A percentile compares a stretch with the other conserved stretches of the same genome.
phyloP scores from a whole-genome alignment of 2,113 vertebrate species.

The Protomyctophum bolini region DNA sequence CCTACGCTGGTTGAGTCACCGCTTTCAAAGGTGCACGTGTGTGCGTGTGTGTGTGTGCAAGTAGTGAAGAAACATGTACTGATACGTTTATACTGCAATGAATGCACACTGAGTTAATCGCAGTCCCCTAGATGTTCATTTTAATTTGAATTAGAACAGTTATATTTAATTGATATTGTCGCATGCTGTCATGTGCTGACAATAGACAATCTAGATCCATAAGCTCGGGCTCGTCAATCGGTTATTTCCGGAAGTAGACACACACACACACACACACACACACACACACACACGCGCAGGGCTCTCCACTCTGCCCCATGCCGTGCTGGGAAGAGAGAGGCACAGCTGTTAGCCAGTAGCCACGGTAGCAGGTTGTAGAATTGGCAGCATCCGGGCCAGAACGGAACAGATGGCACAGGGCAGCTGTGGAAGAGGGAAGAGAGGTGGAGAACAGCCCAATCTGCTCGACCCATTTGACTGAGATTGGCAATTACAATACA shows the following conservation, averaged over 20 bases:
- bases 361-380: background rate
- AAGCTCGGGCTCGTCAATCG: background rate
- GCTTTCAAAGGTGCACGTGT: too few relatives aligned
- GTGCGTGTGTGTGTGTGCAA: too few relatives aligned
- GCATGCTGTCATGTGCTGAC: background rate
- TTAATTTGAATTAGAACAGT: too few relatives aligned
- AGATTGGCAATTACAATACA: too few relatives aligned
- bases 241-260: background rate
- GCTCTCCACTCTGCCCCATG: background rate
- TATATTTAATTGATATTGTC: too few relatives aligned
- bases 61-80: too few relatives aligned
- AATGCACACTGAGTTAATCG: too few relatives aligned
- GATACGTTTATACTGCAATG: too few relatives aligned
- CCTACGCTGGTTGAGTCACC: too few relatives aligned
- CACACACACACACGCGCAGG: conserved; percentile 5
- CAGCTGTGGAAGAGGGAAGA: background rate
- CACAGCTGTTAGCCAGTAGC: background rate
- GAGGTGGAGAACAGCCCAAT: too few relatives aligned
- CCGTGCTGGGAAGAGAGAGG: background rate
- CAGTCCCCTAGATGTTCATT: too few relatives aligned
- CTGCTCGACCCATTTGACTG: too few relatives aligned
- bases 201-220: background rate
- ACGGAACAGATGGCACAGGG: background rate
- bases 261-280: conserved; percentile 9
- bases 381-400: background rate